Base-by-base conservation (phyloP, 2,888 invertebrate species). In the Digitonthophagus gazella region DNA sequence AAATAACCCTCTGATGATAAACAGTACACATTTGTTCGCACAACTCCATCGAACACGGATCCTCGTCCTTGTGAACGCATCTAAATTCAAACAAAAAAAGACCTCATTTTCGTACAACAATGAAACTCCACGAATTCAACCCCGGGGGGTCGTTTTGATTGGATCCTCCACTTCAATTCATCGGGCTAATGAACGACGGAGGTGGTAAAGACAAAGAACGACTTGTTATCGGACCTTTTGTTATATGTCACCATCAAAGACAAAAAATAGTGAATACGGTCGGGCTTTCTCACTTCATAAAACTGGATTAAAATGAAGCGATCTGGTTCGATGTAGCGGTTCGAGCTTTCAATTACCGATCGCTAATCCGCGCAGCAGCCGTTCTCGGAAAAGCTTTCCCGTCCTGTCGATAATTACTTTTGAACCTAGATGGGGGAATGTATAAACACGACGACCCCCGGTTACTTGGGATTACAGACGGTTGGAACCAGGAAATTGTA, bases 1-100 rank as follows among this genome's bases (percentile, higher is more conserved):
- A 90, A 81, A 90, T 88, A 28, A 90, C 83, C 57, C 85, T 81
- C 71, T 88, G 87, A 14, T 86, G 84, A 66, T 85, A 86, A n/a
- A 89, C 85, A 20, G 87, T 86, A 76, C 90, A 90, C 63, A 85
- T 85, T 76, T 90, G 90, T 79, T 90, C 90, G 78, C 90, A 90
- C 11, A 90, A 81, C 72, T 84, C 83, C 77, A 90, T 81, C 63
- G 86, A 86, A 80, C 90, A 90, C 0, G 89, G 89, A 76, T 90
- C 88, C 73, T 86, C 84, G 1, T 85, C 82, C 75, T 86, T 86
- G 3, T 86, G 84, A 67, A 89, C 83, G 76, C 90, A 90, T 74
- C 89, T 89, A 79, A 18, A 5, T 57, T 57, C 14, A n/a, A 57
- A 57, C 3, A 4, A 8, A n/a, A n/a, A 44, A 44, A 44, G n/a